phyloP scores from a whole-genome alignment of 2,797 vertebrate species.

The Cyclopterus lumpus region DNA sequence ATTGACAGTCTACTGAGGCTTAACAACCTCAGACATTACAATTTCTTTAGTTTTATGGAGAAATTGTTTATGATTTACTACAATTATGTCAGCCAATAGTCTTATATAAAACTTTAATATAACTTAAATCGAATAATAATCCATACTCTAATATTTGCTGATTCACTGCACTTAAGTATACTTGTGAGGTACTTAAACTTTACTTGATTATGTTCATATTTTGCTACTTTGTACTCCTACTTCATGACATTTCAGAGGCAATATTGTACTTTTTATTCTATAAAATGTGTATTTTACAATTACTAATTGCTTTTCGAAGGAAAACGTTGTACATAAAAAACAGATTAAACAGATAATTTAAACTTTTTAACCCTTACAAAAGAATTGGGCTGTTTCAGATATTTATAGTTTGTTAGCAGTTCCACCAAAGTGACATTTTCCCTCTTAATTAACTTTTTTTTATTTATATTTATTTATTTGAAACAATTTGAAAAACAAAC shows the following conservation, averaged over 20 bases:
- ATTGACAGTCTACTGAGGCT: not conserved
- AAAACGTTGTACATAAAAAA: not conserved
- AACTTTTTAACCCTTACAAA: not conserved
- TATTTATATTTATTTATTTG: not conserved
- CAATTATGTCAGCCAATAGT: not conserved
- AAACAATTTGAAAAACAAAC: not conserved
- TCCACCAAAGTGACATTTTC: slow-evolving; percentile 5
- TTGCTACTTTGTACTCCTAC: not conserved
- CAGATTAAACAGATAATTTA: not conserved
- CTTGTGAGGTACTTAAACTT: not conserved
- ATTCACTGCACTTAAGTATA: not conserved
- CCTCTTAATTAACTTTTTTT: not conserved
- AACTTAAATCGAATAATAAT: not conserved
- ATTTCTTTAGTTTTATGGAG: not conserved
- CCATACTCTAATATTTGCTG: not conserved
- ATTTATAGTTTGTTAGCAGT: not conserved
- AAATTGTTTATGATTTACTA: slow-evolving; percentile 6
- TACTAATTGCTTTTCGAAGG: not conserved
- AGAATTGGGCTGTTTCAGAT: not conserved
- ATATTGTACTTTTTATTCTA: not conserved
- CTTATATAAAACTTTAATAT: not conserved
- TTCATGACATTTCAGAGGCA: not conserved
- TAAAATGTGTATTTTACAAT: not conserved
- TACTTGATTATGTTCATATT: not conserved
- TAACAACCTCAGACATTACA: slow-evolving; percentile 9